Base-by-base conservation (phyloP, 2,113 vertebrate species). In the Oostethus manadensis region DNA sequence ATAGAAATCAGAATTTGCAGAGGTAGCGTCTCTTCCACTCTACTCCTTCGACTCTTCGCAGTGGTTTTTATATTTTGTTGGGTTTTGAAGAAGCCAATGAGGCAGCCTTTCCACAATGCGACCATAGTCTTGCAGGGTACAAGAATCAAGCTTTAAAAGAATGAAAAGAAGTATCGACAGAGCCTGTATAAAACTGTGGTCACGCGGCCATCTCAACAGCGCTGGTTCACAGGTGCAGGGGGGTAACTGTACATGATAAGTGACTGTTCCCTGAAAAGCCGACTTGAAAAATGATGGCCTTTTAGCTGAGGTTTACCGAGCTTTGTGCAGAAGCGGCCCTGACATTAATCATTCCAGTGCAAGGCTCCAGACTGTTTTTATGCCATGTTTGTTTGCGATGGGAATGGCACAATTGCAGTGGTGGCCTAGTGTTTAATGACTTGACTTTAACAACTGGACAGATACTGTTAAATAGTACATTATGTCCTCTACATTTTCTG, bases 261-360 rank as follows among this genome's bases (percentile, higher is more conserved):
- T 80, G 68, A 63, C 48, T 40, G 58, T 69, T 73, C 51, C 56
- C 56, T 45, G 38, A 58, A 63, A 66, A 57, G 76, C 59, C 68
- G 74, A 71, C 64, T 73, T 79, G 79, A 85, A 80, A 77, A 81
- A 85, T 84, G 69, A 68, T 72, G 48, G 71, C 59, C 64, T 74
- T 76, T 85, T 79, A 84, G 71, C 71, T 64, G 23, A 15, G 38
- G 74, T 74, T 71, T 71, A 66, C 76, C 44, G 73, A 84, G 73
- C 70, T 53, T 56, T 16, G 29, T 58, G 74, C 71, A 78, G 66
- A 68, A 68, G 64, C 74, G 53, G 48, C 23, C 1, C 56, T 57
- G 64, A 67, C 73, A 86, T 85, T 72, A 73, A 80, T 84, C 78
- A 81, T 54, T 43, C 17, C 60, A 46, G 68, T 60, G 43, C 66